Conservation (phyloP, 1,140 invertebrate genomes). For the Euborellia annulipes region DNA sequence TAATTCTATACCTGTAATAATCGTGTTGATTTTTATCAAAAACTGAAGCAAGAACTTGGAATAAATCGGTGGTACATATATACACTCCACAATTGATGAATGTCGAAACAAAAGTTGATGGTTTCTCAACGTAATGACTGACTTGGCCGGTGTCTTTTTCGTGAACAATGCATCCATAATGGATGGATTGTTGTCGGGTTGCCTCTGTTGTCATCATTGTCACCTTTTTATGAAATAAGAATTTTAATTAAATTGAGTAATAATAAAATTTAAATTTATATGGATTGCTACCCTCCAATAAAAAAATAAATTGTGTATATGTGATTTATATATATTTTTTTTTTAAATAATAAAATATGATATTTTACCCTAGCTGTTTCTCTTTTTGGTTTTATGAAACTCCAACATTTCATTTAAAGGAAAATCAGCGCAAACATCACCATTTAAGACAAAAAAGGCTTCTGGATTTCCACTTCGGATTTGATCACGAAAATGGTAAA, state of each 20-base stretch:
- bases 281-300: too few species aligned
- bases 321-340: too few species aligned
- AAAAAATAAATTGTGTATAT: too few species aligned
- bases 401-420: conserved; percentile 71
- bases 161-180: conserved; percentile 89
- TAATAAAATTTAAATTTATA: too few species aligned
- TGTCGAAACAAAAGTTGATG: conserved; percentile 89
- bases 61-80: conserved; percentile 72
- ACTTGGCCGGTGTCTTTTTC: conserved; percentile 65
- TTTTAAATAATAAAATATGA: too few species aligned
- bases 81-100: conserved; percentile 96
- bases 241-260: too few species aligned
- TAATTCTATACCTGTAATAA: conserved; percentile 28
- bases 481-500: conserved; percentile 95
- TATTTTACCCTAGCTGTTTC: conserved; percentile 6
- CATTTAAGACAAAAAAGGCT: conserved; percentile 91
- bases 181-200: conserved; percentile 78
- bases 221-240: conserved; percentile 24
- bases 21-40: conserved; percentile 54
- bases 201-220: conserved; percentile 79
- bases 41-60: conserved; percentile 62
- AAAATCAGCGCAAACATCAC: conserved; percentile 96
- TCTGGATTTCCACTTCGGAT: conserved; percentile 77
- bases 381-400: conserved; percentile 49
- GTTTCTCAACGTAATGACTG: conserved; percentile 97